Evolutionary conservation across 1,140 invertebrate species (phyloP).

Genomic region (Drosophila insularis): DNA sequence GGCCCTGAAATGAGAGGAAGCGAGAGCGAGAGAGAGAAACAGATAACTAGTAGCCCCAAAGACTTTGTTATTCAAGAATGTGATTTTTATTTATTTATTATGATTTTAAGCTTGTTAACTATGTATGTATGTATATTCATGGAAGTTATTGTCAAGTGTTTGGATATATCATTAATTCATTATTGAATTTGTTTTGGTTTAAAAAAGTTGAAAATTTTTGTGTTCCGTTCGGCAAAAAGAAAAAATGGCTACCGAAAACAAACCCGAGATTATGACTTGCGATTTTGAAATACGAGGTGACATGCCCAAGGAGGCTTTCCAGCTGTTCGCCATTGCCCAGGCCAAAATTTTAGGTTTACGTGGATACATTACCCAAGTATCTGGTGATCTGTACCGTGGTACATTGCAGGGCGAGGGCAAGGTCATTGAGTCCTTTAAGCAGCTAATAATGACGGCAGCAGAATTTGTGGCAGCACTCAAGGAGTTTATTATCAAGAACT

Average conservation of each 20-base stretch:
- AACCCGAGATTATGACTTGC: conserved; percentile 38
- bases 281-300: conserved; percentile 52
- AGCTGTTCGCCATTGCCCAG: conserved; percentile 51
- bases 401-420: conserved; percentile 52
- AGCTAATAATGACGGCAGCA: conserved; percentile 38
- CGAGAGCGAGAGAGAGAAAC: too few species aligned
- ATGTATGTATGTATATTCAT: background rate
- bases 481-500: conserved; percentile 58
- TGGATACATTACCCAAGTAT: conserved; percentile 44
- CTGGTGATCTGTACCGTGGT: conserved; percentile 42
- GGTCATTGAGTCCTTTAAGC: conserved; percentile 58
- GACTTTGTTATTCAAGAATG: conserved; percentile 25
- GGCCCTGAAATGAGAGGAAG: conserved; percentile 5
- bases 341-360: conserved; percentile 44
- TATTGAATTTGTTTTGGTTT: background rate
- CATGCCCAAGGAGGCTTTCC: conserved; percentile 53
- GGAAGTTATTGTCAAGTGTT: background rate
- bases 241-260: background rate
- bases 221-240: background rate
- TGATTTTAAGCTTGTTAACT: conserved; percentile 8
- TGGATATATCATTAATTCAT: background rate
- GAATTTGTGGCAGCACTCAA: conserved; percentile 60
- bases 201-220: background rate
- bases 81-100: conserved; percentile 24
- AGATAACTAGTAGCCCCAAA: conserved; percentile 20